Evolutionary conservation across 2,113 vertebrate species (phyloP).

Genomic region (Pipra filicauda): DNA sequence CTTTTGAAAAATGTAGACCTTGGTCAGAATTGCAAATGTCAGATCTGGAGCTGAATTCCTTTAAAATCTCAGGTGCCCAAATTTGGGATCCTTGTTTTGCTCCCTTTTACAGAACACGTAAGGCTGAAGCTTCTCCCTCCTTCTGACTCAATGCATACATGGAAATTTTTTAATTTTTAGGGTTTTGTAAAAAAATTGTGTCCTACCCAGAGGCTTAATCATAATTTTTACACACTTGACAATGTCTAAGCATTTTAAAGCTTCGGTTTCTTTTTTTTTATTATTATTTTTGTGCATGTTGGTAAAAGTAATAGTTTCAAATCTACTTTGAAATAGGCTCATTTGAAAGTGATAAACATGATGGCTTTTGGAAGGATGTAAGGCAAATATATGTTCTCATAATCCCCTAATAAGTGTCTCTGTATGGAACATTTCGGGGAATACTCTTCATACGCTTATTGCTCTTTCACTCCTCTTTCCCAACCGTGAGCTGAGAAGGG

Average conservation of each 20-base stretch:
- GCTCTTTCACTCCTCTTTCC: not conserved
- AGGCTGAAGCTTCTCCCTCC: not conserved
- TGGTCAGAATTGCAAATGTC: not conserved
- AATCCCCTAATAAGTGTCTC: not conserved
- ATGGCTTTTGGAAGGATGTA: not conserved
- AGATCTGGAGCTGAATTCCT: not conserved
- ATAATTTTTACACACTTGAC: not conserved
- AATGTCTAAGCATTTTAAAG: not conserved
- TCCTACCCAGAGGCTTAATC: not conserved
- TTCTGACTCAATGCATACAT: not conserved
- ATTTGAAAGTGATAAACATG: not conserved
- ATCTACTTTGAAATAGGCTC: not conserved
- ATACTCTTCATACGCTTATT: not conserved
- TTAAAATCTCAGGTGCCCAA: not conserved
- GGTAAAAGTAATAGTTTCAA: not conserved
- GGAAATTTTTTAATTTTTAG: not conserved
- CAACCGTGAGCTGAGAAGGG: not conserved
- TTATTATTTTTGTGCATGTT: not conserved
- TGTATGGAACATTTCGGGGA: not conserved
- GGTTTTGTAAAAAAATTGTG: not conserved
- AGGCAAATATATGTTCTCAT: not conserved
- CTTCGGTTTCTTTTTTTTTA: rapidly evolving
- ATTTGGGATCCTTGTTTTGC: not conserved
- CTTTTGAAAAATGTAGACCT: not conserved
- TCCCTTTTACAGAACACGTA: not conserved